phyloP scores from a whole-genome alignment of 2,888 invertebrate species.

The Busseola fusca region DNA sequence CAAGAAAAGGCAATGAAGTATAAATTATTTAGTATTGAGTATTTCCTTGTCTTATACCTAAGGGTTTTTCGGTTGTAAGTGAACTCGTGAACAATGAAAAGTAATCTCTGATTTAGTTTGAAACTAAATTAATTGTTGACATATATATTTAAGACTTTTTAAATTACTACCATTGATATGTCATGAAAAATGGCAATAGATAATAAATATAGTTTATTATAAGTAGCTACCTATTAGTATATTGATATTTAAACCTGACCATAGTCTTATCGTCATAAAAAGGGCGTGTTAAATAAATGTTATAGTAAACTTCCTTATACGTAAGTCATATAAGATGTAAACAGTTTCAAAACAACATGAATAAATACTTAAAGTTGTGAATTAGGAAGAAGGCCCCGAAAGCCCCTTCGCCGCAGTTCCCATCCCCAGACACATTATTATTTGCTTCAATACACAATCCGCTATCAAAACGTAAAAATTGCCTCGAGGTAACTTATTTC shows the following conservation, averaged over 20 bases:
- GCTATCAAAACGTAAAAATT: conserved; percentile 69
- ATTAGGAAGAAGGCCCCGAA: conserved; percentile 62
- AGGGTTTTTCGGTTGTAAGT: neutral
- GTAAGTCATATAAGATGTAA: conserved; percentile 53
- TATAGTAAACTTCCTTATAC: conserved; percentile 38
- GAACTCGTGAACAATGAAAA: neutral
- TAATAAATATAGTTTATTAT: no score
- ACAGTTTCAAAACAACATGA: conserved; percentile 60
- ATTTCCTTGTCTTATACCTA: neutral
- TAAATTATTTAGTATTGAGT: neutral
- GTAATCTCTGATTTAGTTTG: neutral
- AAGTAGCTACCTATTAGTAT: neutral
- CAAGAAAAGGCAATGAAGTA: neutral
- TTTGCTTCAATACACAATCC: conserved; percentile 71
- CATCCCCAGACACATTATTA: conserved; percentile 72
- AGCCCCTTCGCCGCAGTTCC: conserved; percentile 55
- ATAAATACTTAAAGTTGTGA: conserved; percentile 65
- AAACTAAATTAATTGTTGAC: neutral
- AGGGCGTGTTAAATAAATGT: conserved; percentile 34
- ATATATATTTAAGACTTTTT: neutral
- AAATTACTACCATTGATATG: neutral
- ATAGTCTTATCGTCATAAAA: neutral
- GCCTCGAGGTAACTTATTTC: conserved; percentile 60
- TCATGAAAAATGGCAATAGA: neutral
- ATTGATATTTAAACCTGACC: neutral